Base-by-base conservation (phyloP, 1,140 invertebrate species). In the Hermetia illucens region DNA sequence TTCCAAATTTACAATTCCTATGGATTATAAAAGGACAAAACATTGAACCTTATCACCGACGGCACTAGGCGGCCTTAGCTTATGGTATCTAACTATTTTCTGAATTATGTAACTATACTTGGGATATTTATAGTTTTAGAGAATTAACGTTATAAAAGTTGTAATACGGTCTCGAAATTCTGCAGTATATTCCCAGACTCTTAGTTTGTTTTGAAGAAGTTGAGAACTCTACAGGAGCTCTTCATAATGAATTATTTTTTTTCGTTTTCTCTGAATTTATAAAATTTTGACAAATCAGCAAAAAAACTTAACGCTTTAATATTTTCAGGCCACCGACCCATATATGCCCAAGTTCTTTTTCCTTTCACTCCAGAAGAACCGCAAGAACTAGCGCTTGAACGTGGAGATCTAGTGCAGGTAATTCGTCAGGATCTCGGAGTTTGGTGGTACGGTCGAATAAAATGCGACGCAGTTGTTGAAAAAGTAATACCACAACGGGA, bases 401-500 rank as follows among this genome's bases (percentile, higher is more conserved):
- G 50, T 19, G 58, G 58, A 29, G 49, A 48, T 21, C 32, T 60
- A 20, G 55, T 61, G 21, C 53, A 60, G 39, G 50, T 61, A 37
- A 27, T 61, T 35, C 52, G 52, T 25, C 56, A 55, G 39, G 58
- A 61, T 20, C 43, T 46, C 5, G 57, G 58, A 21, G 51, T 51
- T 34, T 61, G 58, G 58, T 61, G 58, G 58, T 57, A 52, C 36
- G 58, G 58, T 5, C 49, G 53, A 37, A 54, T 54, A n/a, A 57
- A 55, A 33, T 54, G 57, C 25, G 53, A 44, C 22, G 53, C 46
- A 36, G 35, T 52, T 10, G 45, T 55, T 15, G 48, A 51, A 17
- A 47, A 53, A 31, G 51, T 53, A 36, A 39, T 53, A 5, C 53
- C 58, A 33, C 52, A 48, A 4, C 53, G 53, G 22, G 40, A 57